Evolutionary conservation across 1,140 invertebrate genomes (phyloP), one percentile per base, ranked within the genome.

Genomic region (Cotesia typhae): DNA sequence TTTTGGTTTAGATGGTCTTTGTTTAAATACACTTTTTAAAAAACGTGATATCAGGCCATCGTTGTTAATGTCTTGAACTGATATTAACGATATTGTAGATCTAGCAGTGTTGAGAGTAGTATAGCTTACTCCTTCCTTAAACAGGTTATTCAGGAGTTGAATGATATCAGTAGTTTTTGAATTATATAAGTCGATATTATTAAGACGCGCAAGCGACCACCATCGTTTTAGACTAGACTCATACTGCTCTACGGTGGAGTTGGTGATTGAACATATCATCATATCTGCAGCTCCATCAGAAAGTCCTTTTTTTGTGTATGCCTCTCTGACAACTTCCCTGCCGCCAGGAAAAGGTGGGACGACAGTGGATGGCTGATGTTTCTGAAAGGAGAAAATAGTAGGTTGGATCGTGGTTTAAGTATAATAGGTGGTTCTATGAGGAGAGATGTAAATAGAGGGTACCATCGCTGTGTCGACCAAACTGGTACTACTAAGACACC

Each of bases 201-300:
- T 53, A 14, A n/a, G 35, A 6, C 51, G 6, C 72, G 77, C 76
- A 70, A 76, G 82, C 51, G 55, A 53, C 70, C 70, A 75, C 61
- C 70, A 75, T 4, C 37, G 57, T 47, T 75, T 72, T 38, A 75
- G 57, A 47, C 38, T 66, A 17, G 63, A 41, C 20, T 64, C 60
- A 17, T 75, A 72, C 17, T 75, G 70, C 38, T 57, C 69, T 6
- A 75, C 57, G 1, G 74, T 70, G 3, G 74, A 41, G 7, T 70
- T 59, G 14, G 74, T 57, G 14, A 72, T 67, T 6, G 67, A 64
- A 14, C 57, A 52, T 38, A 72, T 14, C 14, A 75, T 65, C 4
- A 72, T 64, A 6, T 72, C 70, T 60, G 71, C 68, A 28, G 70
- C 64, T n/a, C 47, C 63, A 14, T 14, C 36, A 2, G 70, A 72